Conservation (phyloP, 2,113 vertebrate species). For the Willisornis vidua region DNA sequence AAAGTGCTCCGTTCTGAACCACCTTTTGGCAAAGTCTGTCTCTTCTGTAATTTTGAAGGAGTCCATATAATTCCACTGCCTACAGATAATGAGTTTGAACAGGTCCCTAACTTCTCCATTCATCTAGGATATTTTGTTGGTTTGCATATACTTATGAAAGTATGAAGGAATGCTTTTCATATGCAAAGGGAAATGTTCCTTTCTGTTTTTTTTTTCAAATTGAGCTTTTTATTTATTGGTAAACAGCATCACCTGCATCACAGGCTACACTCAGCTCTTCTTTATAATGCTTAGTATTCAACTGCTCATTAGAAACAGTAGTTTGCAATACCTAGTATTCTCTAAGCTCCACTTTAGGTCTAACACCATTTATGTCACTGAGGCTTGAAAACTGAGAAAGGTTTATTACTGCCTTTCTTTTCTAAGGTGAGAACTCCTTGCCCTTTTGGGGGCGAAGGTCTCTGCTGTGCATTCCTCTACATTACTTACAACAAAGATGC, state of each 20-base stretch:
- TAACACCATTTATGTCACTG: conserved; percentile 20
- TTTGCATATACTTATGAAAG: background rate
- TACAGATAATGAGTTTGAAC: background rate
- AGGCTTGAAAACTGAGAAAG: conserved; percentile 42
- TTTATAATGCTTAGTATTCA: background rate
- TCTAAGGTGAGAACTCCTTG: conserved; percentile 59
- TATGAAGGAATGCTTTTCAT: background rate
- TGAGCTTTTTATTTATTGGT: background rate
- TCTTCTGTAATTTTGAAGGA: background rate
- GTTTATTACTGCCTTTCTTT: conserved; percentile 42
- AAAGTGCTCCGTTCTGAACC: background rate
- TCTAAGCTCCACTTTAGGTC: background rate
- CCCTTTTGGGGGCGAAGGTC: conserved; percentile 58
- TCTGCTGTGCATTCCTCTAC: conserved; percentile 64
- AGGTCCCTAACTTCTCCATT: background rate
- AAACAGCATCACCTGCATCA: background rate
- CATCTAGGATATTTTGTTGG: background rate
- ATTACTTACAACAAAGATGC: conserved; percentile 59
- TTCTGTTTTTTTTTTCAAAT: background rate
- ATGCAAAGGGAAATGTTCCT: background rate
- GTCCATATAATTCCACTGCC: background rate
- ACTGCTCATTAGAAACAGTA: background rate
- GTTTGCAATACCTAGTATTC: background rate
- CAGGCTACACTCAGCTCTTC: background rate
- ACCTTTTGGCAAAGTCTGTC: background rate